These are phyloP conservation scores for Amphiprion clarkii DNA, from an alignment of 2,797 vertebrate genomes.

Conservation along the genomic window DNA sequence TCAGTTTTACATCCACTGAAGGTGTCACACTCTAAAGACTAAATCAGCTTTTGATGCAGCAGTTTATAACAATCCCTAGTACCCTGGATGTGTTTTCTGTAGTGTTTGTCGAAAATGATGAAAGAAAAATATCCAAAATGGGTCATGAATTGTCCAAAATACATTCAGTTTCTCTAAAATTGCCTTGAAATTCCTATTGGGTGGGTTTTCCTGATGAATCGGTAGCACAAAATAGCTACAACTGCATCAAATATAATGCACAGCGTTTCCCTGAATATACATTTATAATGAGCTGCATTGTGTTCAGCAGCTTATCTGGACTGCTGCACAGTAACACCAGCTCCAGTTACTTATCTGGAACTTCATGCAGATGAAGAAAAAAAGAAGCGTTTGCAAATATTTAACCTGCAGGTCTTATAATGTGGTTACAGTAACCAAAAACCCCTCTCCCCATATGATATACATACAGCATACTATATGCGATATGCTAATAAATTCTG, in stretches of 20 bases:
- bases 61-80: too few species aligned
- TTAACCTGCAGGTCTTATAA: conserved; percentile 28
- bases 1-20: too few species aligned
- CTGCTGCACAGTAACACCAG: neutral
- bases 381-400: conserved; percentile 26
- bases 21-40: too few species aligned
- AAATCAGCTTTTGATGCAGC: too few species aligned
- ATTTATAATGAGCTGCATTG: neutral
- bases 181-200: too few species aligned
- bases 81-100: too few species aligned
- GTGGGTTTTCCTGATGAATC: too few species aligned
- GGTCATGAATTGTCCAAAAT: too few species aligned
- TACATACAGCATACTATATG: conserved; percentile 50
- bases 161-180: too few species aligned
- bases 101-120: too few species aligned
- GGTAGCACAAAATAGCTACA: too few species aligned
- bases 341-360: neutral
- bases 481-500: conserved; percentile 76
- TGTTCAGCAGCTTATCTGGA: conserved; percentile 15
- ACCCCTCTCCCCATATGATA: conserved; percentile 32
- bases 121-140: too few species aligned
- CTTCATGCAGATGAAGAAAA: conserved; percentile 30
- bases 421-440: neutral
- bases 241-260: neutral
- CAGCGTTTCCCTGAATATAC: conserved; percentile 6